These are phyloP conservation scores for Drosophila pectinifera DNA, from an alignment of 1,140 invertebrate species.

Conservation along the genomic window DNA sequence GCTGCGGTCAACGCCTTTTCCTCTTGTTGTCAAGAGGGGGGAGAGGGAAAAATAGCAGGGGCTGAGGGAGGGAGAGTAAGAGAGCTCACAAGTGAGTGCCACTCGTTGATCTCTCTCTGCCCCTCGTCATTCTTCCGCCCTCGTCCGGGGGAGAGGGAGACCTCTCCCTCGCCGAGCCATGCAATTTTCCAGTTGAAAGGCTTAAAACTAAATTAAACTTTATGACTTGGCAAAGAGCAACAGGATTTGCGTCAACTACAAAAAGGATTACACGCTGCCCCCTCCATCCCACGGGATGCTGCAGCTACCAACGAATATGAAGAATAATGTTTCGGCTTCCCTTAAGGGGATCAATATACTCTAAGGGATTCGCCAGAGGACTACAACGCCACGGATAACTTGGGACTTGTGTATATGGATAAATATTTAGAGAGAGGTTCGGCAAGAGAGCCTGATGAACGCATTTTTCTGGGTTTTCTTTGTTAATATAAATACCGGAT, in stretches of 20 bases:
- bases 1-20: conserved; percentile 53
- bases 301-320: conserved; percentile 54
- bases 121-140: conserved; percentile 23
- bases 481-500: too few species aligned
- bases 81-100: conserved; percentile 59
- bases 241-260: conserved; percentile 78
- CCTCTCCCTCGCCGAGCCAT: conserved; percentile 40
- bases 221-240: conserved; percentile 77
- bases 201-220: conserved; percentile 84
- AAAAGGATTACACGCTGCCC: conserved; percentile 73
- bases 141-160: too few species aligned
- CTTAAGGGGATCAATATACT: conserved; percentile 48
- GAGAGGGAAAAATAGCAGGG: conserved; percentile 1
- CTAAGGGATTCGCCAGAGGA: conserved; percentile 16
- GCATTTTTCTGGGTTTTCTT: not conserved
- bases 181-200: conserved; percentile 83
- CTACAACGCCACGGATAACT: conserved; percentile 2
- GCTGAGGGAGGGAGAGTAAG: not conserved
- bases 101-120: conserved; percentile 38
- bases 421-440: conserved; percentile 2
- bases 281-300: conserved; percentile 11
- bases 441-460: not conserved
- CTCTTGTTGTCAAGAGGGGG: conserved; percentile 18
- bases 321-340: conserved; percentile 65
- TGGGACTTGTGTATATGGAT: not conserved